Percentiles rank a stretch among this genome's conserved stretches.
phyloP scores from a whole-genome alignment of 2,888 invertebrate genomes.

The Hirtodrosophila alboralis region DNA sequence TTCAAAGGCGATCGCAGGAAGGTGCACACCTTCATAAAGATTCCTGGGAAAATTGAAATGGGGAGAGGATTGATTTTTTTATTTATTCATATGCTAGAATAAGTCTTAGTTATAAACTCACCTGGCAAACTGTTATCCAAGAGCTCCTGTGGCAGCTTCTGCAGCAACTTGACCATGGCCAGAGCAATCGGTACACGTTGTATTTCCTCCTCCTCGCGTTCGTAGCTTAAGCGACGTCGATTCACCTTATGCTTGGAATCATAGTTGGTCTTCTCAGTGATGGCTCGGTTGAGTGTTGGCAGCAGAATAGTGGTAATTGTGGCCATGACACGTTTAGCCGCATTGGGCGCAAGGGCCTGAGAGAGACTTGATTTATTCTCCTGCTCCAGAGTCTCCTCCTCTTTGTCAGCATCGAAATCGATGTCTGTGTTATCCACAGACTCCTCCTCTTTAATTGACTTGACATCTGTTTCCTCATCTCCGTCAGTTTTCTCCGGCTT shows the following conservation, averaged over 20 bases:
- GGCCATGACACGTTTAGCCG: conserved; percentile 90
- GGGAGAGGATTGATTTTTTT: too few species aligned
- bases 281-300: conserved; percentile 90
- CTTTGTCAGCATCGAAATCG: conserved; percentile 37
- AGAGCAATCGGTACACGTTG: conserved; percentile 95
- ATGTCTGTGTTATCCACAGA: conserved; percentile 19
- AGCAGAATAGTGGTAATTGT: conserved; percentile 89
- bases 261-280: conserved; percentile 89
- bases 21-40: conserved; percentile 94
- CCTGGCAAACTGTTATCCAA: conserved; percentile 90
- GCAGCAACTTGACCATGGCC: conserved; percentile 95
- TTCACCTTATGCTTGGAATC: conserved; percentile 92
- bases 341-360: conserved; percentile 86
- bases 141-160: conserved; percentile 91
- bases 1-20: conserved; percentile 95
- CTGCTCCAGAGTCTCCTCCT: conserved; percentile 10
- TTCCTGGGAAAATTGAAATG: conserved; percentile 84
- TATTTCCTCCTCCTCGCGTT: conserved; percentile 95
- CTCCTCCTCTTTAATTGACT: conserved; percentile 17
- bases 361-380: conserved; percentile 29
- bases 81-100: too few species aligned
- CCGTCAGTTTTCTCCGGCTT: too few species aligned
- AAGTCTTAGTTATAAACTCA: conserved; percentile 46
- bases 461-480: conserved; percentile 48
- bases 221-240: conserved; percentile 87